Percentiles rank a stretch among this genome's conserved stretches.
Evolutionary conservation across 2,888 invertebrate genomes (phyloP).

Genomic region (Flabesymbios commensalis): DNA sequence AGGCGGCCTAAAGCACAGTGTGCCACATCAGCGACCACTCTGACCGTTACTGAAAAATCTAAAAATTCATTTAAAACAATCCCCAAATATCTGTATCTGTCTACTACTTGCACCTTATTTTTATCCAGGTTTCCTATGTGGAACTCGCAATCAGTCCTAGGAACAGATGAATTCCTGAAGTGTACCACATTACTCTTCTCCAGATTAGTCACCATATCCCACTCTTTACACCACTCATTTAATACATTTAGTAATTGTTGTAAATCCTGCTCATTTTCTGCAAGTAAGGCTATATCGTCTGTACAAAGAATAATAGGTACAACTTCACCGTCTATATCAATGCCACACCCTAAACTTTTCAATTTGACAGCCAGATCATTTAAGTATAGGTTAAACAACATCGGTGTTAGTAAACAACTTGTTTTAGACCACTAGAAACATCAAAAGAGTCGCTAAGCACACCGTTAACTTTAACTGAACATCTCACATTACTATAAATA

Average conservation of each 20-base stretch:
- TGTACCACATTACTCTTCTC: background rate
- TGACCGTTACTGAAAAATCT: background rate
- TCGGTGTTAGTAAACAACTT: background rate
- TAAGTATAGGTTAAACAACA: background rate
- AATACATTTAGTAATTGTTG: background rate
- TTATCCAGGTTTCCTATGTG: background rate
- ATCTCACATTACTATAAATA: no score
- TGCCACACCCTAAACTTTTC: background rate
- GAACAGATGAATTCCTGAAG: background rate
- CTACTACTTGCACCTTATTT: no score
- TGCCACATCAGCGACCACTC: background rate
- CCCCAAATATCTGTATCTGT: background rate
- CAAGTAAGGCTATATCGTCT: background rate
- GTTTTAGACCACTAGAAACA: no score
- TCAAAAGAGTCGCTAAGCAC: no score
- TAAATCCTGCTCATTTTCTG: background rate
- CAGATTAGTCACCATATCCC: background rate
- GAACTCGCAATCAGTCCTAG: background rate
- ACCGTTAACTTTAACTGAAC: no score
- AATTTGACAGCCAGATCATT: background rate
- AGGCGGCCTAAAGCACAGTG: background rate
- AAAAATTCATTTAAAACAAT: background rate
- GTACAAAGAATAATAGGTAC: background rate
- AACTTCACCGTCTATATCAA: background rate
- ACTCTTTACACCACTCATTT: background rate